A percentile compares a stretch with the other conserved stretches of the same genome.
Conservation (phyloP, 2,797 vertebrate species). For the Aeoliscus strigatus region DNA sequence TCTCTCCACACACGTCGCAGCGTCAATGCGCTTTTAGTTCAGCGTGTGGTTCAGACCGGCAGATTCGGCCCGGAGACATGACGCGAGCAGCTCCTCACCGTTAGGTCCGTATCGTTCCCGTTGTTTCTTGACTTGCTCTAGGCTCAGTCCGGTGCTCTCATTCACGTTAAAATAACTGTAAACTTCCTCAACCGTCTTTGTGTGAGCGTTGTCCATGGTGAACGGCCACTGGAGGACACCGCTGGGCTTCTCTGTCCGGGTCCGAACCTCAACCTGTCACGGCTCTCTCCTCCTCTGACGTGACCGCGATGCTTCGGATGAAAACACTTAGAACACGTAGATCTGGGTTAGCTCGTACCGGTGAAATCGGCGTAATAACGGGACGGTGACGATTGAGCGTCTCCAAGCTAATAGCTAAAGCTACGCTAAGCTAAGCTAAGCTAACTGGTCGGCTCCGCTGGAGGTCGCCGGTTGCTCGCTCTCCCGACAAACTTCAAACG, state of each 20-base stretch:
- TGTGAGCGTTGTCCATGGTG: constrained; percentile 98
- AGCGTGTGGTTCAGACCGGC: not conserved
- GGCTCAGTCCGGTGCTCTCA: constrained; percentile 92
- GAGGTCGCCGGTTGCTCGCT: constrained; percentile 52
- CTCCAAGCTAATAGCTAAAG: constrained; percentile 49
- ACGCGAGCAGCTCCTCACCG: constrained; percentile 75
- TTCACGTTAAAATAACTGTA: constrained; percentile 91
- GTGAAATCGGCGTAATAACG: too few relatives aligned
- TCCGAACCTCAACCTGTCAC: constrained; percentile 44
- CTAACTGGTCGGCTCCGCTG: constrained; percentile 29
- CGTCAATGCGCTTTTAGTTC: constrained; percentile 13
- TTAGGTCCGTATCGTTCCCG: constrained; percentile 92
- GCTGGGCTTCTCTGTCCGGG: constrained; percentile 31
- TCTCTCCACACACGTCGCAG: too few relatives aligned
- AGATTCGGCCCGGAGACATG: not conserved
- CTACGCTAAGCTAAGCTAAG: constrained; percentile 60
- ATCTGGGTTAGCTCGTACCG: too few relatives aligned
- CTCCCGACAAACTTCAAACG: constrained; percentile 12
- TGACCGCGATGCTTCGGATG: constrained; percentile 3
- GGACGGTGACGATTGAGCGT: constrained; percentile 35
- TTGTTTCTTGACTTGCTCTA: constrained; percentile 92
- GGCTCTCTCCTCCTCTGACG: constrained; percentile 1
- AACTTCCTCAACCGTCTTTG: constrained; percentile 98
- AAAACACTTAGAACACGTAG: not conserved
- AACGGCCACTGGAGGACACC: constrained; percentile 56